Evolutionary conservation across 2,888 invertebrate species (phyloP), one percentile per base, ranked within the genome.

Genomic region (Nephrotoma appendiculata): DNA sequence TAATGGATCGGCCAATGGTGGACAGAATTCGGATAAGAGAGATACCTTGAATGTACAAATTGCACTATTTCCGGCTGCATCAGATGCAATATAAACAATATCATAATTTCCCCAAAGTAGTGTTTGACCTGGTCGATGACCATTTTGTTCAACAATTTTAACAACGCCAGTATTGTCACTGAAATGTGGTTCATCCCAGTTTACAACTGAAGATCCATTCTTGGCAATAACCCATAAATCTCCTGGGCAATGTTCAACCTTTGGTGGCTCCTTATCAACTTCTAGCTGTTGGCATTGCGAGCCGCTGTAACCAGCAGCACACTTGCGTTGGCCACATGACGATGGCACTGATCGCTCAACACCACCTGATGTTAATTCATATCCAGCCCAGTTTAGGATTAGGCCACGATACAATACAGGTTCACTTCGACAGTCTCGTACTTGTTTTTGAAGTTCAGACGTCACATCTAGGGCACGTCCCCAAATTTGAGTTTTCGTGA

Each of bases 401-500:
- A 99, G 92, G 3, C 96, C 96, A 89, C 95, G 94, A 91, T 97
- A 98, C 4, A 98, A 93, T 0, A 98, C 98, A 0, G 98, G 97
- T 89, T 98, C 97, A 4, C 97, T 97, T 89, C 97, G 94, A 90
- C 98, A 98, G 89, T 97, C 98, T 42, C 98, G 94, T 0, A 98
- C 98, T 94, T 98, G 98, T 90, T 97, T 97, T 89, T 98, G 98
- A 88, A 98, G 95, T 91, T 98, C 98, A 87, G 96, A 96, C 5
- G 97, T 97, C 19, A 98, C 96, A 90, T 98, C 98, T 0, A 98
- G 93, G 57, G 97, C 96, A 85, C 97, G 94, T 89, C 96, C 96
- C 98, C 98, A 99, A 87, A 98, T 95, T 92, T 98, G 98, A 45
- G 98, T 96, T 91, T 98, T 97, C 7, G 98, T 98, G 71, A 99